phyloP scores from a whole-genome alignment of 2,113 vertebrate genomes.

The Etheostoma spectabile region DNA sequence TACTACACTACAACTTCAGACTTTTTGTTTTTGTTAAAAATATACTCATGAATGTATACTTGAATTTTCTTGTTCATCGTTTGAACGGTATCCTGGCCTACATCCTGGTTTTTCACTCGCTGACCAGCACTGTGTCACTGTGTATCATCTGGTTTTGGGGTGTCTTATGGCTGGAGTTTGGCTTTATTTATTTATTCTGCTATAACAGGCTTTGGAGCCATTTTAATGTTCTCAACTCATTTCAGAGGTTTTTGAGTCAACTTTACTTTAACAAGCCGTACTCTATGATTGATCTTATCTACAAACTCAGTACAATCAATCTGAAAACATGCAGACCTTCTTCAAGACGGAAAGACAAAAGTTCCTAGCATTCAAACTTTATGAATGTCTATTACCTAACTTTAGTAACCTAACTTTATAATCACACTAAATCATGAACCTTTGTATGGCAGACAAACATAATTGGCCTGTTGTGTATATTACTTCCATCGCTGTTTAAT shows the following conservation, averaged over 20 bases:
- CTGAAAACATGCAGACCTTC: background rate
- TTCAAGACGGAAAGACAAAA: background rate
- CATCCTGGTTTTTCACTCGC: constrained; percentile 47
- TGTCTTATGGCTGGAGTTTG: constrained; percentile 64
- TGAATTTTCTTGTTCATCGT: constrained; percentile 69
- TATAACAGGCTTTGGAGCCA: constrained; percentile 1
- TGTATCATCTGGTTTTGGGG: constrained; percentile 25
- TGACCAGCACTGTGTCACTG: constrained; percentile 45
- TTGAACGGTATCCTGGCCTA: constrained; percentile 20
- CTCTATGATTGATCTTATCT: background rate
- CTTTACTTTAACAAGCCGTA: background rate
- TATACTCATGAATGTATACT: constrained; percentile 67
- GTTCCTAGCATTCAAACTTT: background rate
- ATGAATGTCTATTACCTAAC: too few relatives aligned
- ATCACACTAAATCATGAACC: background rate
- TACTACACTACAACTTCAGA: constrained; percentile 52
- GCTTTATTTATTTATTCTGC: constrained; percentile 64
- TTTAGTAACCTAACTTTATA: background rate
- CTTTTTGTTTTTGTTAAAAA: constrained; percentile 40
- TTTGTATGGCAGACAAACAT: constrained; percentile 17
- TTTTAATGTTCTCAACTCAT: constrained; percentile 1
- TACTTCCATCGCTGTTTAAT: constrained; percentile 42
- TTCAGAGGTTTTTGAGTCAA: constrained; percentile 50
- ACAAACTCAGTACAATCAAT: background rate
- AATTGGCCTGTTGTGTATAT: constrained; percentile 17